Base-by-base conservation (phyloP, 2,113 vertebrate species). In the Chloropsis cyanopogon region DNA sequence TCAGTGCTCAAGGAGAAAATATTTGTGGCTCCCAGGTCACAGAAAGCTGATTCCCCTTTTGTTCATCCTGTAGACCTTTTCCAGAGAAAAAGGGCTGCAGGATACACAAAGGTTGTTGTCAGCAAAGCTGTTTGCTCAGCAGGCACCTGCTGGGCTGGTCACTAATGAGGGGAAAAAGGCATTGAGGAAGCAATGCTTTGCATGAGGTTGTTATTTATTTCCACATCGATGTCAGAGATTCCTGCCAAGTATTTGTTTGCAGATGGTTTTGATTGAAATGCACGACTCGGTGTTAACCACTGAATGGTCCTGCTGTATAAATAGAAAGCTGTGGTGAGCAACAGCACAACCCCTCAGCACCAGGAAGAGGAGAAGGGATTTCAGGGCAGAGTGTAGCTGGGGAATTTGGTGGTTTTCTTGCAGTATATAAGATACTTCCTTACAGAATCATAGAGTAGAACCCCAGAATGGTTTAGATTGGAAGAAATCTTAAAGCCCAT, bases 201-300 rank as follows among this genome's bases (percentile, higher is more conserved):
- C 77, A 91, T 88, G 69, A 72, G 87, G 83, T 42, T 0, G 47
- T 88, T 72, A 39, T 81, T 95, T 94, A 14, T 64, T 72, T 71
- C 82, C 44, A 66, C 49, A 5, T 49, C 4, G 8, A 46, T 61
- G 71, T 24, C 63, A 6, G 11, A 41, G 64, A 5, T 53, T 42
- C 19, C 72, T 86, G 92, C 94, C 94, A 91, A 91, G 94, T 2
- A 7, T 82, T 93, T 41, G 69, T 95, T 95, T 95, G 92, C 94
- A 91, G 80, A 84, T 93, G 94, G 17, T 91, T 93, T n/a, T 60
- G 77, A 79, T 93, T 86, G 35, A 75, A 89, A 82, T 79, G 72
- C 14, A 9, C 31, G 77, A 9, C 86, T 92, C 28, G 0, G 0
- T 57, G 16, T 94, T 93, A 66, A 86, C 54, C 88, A 19, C 35